Evolutionary conservation across 1,140 invertebrate genomes (phyloP).

Genomic region (Venturia canescens): DNA sequence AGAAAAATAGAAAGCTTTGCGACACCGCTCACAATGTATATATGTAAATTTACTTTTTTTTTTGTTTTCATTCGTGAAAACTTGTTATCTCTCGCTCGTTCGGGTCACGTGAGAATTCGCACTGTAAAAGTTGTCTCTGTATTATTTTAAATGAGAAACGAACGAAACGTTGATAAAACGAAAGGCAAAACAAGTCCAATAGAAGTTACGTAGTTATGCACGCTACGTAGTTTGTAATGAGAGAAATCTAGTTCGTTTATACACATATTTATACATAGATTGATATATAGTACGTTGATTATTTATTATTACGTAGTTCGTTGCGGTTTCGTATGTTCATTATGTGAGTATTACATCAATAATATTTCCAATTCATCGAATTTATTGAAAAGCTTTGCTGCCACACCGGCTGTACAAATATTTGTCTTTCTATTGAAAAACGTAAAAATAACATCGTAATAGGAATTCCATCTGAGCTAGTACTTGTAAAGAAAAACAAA

Average conservation of each 20-base stretch:
- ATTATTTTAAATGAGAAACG: too few species aligned
- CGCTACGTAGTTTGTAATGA: constrained; percentile 39
- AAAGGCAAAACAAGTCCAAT: constrained; percentile 22
- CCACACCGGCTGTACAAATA: neutral
- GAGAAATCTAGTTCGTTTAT: constrained; percentile 24
- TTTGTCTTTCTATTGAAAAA: neutral
- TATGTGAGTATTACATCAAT: neutral
- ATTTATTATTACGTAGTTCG: constrained; percentile 35
- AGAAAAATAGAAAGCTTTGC: neutral
- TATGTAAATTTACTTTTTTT: constrained; percentile 45
- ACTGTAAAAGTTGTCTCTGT: too few species aligned
- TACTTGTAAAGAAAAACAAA: too few species aligned
- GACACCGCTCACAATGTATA: constrained; percentile 43
- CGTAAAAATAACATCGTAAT: neutral
- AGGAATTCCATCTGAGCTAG: too few species aligned
- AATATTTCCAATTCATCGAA: constrained; percentile 31
- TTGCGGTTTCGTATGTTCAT: constrained; percentile 26
- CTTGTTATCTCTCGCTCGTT: constrained; percentile 44
- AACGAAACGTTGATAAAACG: constrained; percentile 26
- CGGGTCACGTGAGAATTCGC: constrained; percentile 33
- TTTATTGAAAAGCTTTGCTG: neutral
- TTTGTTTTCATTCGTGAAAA: constrained; percentile 44
- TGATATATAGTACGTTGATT: constrained; percentile 36
- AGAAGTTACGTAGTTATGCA: constrained; percentile 36
- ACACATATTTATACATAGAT: neutral